Evolutionary conservation across 35 echinoderm and acorn worm species (phyloP).

Genomic region (Heliocidaris tuberculata): DNA sequence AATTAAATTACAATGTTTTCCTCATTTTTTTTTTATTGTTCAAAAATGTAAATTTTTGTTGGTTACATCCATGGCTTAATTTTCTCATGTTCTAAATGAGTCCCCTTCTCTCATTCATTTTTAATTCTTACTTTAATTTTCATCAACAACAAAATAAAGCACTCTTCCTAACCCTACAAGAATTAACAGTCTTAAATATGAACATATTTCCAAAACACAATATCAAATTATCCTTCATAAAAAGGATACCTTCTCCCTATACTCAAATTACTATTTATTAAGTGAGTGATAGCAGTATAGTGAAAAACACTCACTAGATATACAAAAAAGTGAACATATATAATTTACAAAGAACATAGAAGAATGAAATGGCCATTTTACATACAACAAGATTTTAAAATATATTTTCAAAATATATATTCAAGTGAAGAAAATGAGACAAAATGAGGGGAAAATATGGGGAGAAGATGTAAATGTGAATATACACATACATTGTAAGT

Average conservation of each 20-base stretch:
- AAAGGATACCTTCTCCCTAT: not conserved
- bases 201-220: constrained; percentile 20
- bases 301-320: constrained; percentile 18
- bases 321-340: constrained; percentile 35
- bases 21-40: constrained; percentile 42
- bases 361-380: constrained; percentile 20
- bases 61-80: constrained; percentile 19
- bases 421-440: constrained; percentile 20
- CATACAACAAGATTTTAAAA: constrained; percentile 11
- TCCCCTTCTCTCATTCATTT: not conserved
- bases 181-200: constrained; percentile 39
- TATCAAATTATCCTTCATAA: not conserved
- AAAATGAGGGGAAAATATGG: not conserved
- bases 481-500: not conserved
- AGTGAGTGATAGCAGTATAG: not conserved
- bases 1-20: constrained; percentile 16
- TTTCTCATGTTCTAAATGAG: constrained; percentile 1
- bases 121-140: constrained; percentile 7
- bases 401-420: constrained; percentile 39
- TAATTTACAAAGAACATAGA: constrained; percentile 17
- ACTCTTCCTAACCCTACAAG: constrained; percentile 31
- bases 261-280: not conserved
- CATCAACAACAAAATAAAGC: constrained; percentile 37
- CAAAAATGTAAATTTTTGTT: constrained; percentile 47
- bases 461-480: not conserved